Percentiles rank a stretch among this genome's conserved stretches.
Conservation (phyloP, 30 jellyfish, hydroid and myxozoan species). For the Clytia hemisphaerica region DNA sequence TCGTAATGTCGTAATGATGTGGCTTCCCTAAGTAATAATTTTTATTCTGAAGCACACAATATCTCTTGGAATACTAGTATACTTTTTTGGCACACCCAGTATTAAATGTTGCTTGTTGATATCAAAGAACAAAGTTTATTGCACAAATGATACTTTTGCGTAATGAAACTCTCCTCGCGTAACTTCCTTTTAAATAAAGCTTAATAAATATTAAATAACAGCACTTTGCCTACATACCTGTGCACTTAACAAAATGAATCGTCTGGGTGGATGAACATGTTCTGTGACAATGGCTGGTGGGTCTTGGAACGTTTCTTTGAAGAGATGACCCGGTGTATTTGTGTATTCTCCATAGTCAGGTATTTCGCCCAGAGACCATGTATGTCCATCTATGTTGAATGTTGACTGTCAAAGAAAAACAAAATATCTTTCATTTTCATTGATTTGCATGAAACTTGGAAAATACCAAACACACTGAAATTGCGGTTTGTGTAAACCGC, state of each 20-base stretch:
- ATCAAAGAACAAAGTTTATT: too few species aligned
- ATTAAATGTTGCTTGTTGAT: too few species aligned
- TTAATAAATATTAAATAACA: background rate
- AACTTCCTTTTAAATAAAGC: background rate
- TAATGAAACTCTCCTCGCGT: too few species aligned
- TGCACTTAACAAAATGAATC: conserved; percentile 80
- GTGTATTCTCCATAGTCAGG: conserved; percentile 53
- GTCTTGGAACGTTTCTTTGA: conserved; percentile 68
- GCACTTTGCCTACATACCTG: conserved; percentile 39
- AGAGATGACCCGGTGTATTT: conserved; percentile 39
- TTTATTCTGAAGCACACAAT: too few species aligned
- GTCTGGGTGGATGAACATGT: conserved; percentile 71
- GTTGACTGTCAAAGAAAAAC: conserved; percentile 36
- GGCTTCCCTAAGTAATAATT: conserved; percentile 95
- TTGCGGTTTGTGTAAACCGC: too few species aligned
- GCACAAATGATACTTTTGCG: too few species aligned
- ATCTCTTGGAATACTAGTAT: too few species aligned
- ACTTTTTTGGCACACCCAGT: too few species aligned
- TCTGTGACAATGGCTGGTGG: conserved; percentile 79
- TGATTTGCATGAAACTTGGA: conserved; percentile 51
- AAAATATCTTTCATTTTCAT: background rate
- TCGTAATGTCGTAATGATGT: conserved; percentile 66
- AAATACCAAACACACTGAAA: conserved; percentile 36
- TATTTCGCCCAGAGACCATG: conserved; percentile 89
- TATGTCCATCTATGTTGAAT: conserved; percentile 61